These are phyloP conservation scores for Drosophila macrothrix DNA, from an alignment of 2,888 invertebrate species.

Conservation along the genomic window DNA sequence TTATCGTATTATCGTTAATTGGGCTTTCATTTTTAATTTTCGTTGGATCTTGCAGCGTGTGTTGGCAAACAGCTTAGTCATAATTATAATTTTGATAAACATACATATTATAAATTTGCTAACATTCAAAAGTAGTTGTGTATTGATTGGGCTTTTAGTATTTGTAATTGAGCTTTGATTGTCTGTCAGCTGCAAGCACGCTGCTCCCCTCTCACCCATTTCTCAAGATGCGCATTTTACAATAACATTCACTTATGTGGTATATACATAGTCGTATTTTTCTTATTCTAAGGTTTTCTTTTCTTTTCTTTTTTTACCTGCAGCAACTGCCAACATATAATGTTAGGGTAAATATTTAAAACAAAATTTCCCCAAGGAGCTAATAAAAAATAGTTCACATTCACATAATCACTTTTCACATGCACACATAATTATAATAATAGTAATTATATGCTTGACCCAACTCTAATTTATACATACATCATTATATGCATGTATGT, in stretches of 20 bases:
- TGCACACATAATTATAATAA: slow-evolving; percentile 8
- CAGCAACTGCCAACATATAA: slow-evolving; percentile 30
- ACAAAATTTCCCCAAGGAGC: slow-evolving; percentile 42
- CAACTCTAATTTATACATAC: slow-evolving; percentile 6
- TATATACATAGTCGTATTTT: slow-evolving; percentile 22
- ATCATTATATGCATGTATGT: slow-evolving; percentile 10
- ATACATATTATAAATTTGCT: slow-evolving; percentile 41
- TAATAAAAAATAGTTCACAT: slow-evolving; percentile 40
- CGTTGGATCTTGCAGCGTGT: slow-evolving; percentile 46
- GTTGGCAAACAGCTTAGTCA: slow-evolving; percentile 35
- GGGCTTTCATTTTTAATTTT: background rate
- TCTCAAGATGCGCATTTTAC: slow-evolving; percentile 2
- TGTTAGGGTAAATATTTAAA: slow-evolving; percentile 35
- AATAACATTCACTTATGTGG: slow-evolving; percentile 31
- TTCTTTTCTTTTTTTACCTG: background rate
- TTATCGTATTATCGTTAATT: slow-evolving; percentile 7
- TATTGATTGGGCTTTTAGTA: slow-evolving; percentile 17
- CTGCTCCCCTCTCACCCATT: slow-evolving; percentile 36
- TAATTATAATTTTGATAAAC: slow-evolving; percentile 19
- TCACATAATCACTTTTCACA: slow-evolving; percentile 28
- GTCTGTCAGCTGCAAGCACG: slow-evolving; percentile 77
- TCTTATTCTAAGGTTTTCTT: background rate
- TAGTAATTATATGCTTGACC: slow-evolving; percentile 12
- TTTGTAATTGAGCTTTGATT: slow-evolving; percentile 72
- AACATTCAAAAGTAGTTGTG: slow-evolving; percentile 32